Evolutionary conservation across 2,113 vertebrate species (phyloP).

Genomic region (Oncorhynchus tshawytscha): DNA sequence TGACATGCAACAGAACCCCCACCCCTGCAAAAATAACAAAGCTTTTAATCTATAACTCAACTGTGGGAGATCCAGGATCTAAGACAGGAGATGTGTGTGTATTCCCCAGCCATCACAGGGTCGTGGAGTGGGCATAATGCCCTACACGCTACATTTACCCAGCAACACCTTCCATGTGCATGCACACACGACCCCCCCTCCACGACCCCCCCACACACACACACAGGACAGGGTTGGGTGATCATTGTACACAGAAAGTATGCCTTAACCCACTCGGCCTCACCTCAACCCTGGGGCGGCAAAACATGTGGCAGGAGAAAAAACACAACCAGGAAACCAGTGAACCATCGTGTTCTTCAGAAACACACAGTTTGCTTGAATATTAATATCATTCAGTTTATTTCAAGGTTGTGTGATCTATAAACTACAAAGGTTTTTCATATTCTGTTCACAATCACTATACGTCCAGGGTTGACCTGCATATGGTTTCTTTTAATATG

Average conservation of each 20-base stretch:
- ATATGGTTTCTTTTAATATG: no score
- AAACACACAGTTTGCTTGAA: slow-evolving; percentile 1
- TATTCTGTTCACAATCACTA: background rate
- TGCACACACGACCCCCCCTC: background rate
- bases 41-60: slow-evolving; percentile 1
- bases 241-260: slow-evolving; percentile 56
- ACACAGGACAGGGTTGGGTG: slow-evolving; percentile 45
- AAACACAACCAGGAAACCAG: slow-evolving; percentile 17
- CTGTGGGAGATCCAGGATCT: background rate
- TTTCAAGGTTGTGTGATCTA: background rate
- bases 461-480: no score
- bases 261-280: slow-evolving; percentile 39
- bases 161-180: slow-evolving; percentile 45
- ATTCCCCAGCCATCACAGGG: slow-evolving; percentile 38
- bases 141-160: slow-evolving; percentile 63
- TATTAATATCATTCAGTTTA: background rate
- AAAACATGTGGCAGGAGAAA: slow-evolving; percentile 7
- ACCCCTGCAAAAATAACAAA: slow-evolving; percentile 7
- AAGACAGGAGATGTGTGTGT: background rate
- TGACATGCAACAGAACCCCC: background rate
- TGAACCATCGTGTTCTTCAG: slow-evolving; percentile 23
- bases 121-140: slow-evolving; percentile 34
- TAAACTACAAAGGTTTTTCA: background rate
- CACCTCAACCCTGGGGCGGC: slow-evolving; percentile 43
- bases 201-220: no score